phyloP scores from a whole-genome alignment of 2,888 invertebrate genomes.

The Heteromurus nitidus region DNA sequence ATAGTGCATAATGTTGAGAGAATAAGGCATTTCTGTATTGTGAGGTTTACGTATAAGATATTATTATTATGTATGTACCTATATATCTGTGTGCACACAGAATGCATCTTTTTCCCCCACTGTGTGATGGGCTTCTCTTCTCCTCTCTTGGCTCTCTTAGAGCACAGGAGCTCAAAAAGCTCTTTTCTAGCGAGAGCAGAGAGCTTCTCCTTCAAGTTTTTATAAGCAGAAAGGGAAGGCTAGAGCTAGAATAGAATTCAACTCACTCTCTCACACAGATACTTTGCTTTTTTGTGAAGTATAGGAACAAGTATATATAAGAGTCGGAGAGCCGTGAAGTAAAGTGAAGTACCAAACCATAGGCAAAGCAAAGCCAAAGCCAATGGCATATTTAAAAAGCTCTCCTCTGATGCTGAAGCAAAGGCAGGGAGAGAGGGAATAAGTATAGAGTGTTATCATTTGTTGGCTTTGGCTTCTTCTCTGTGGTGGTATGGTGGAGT shows the following conservation, averaged over 20 bases:
- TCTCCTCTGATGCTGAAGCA: background rate
- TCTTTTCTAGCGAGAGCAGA: slow-evolving; percentile 40
- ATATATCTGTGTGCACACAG: background rate
- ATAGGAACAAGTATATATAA: slow-evolving; percentile 48
- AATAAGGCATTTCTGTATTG: too few relatives aligned
- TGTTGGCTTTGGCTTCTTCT: slow-evolving; percentile 29
- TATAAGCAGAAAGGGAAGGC: slow-evolving; percentile 29
- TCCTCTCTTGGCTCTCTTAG: slow-evolving; percentile 4
- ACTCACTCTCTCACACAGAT: slow-evolving; percentile 42
- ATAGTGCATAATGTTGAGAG: too few relatives aligned
- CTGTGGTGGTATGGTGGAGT: too few relatives aligned
- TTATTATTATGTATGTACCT: slow-evolving; percentile 13
- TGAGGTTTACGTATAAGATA: too few relatives aligned
- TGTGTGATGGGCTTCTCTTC: too few relatives aligned
- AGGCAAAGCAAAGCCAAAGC: background rate
- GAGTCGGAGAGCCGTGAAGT: slow-evolving; percentile 59
- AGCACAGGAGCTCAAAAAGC: slow-evolving; percentile 49
- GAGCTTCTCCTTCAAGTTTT: background rate
- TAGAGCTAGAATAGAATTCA: slow-evolving; percentile 33
- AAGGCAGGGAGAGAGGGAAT: background rate
- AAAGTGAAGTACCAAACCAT: slow-evolving; percentile 6
- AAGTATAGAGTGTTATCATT: slow-evolving; percentile 13
- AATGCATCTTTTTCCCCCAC: too few relatives aligned
- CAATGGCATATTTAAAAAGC: background rate
- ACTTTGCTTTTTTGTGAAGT: slow-evolving; percentile 42